Base-by-base conservation (phyloP, 30 jellyfish, hydroid and myxozoan species). In the Rhopilema esculentum region DNA sequence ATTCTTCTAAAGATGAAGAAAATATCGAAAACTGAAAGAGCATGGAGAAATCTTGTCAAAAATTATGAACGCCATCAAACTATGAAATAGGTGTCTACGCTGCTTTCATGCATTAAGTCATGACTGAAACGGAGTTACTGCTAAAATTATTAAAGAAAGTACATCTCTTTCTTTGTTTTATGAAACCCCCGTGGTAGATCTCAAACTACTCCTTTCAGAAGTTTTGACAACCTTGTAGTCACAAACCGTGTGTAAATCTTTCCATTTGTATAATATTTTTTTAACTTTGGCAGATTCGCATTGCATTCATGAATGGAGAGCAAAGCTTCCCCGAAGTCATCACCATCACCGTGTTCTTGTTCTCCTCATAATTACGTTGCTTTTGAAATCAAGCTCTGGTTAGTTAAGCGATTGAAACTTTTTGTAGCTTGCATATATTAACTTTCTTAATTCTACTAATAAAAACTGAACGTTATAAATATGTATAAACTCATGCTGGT, bases 241-340 rank as follows among this genome's bases (percentile, higher is more conserved):
- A n/a, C n/a, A n/a, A n/a, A n/a, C n/a, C n/a, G n/a, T n/a, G 9
- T 40, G 57, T 40, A 40, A 2, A 6, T 6, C 57, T 40, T 40
- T 2, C 57, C 9, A 40, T 40, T 40, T 12, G 6, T 40, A 40
- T 12, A 40, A 40, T 40, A 12, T 40, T 40, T 6, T 40, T 40
- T 40, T 40, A 2, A 2, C n/a, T 28, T 33, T 63, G 49, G 65
- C 87, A 85, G 93, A 57, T 74, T 21, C 93, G 4, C 88, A 85
- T 65, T 74, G 88, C 77, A 27, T 85, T 32, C 88, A 72, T 33
- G 88, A 74, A 25, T 27, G 71, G 72, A 6, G 93, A 85, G 40
- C 75, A 85, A 17, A 88, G 88, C 7, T 85, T 88, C 29, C 93
- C 93, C 20, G 93, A 85, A 74, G 88, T 73, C 63, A 73, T 85